A percentile compares a stretch with the other conserved stretches of the same genome.
Evolutionary conservation across 1,140 invertebrate species (phyloP).

Genomic region (Campoletis sonorensis): DNA sequence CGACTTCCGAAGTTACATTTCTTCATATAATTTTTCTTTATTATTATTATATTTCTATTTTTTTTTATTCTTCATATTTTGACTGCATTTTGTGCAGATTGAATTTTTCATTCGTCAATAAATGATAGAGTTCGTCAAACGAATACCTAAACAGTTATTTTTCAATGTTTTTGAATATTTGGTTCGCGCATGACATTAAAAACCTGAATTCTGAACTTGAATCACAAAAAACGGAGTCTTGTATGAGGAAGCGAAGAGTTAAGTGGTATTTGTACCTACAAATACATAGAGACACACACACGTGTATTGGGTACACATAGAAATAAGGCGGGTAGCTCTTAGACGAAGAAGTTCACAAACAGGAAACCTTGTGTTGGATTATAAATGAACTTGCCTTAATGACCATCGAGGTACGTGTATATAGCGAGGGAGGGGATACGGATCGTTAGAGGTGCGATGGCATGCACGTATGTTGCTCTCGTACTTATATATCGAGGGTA

Average conservation of each 20-base stretch:
- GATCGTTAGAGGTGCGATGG: slow-evolving; percentile 61
- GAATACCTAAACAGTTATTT: no score
- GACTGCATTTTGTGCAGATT: no score
- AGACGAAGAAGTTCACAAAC: slow-evolving; percentile 59
- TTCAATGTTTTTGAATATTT: no score
- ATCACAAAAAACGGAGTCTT: no score
- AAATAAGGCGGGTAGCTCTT: slow-evolving; percentile 37
- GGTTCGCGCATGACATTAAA: no score
- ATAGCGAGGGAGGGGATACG: neutral
- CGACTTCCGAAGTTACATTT: no score
- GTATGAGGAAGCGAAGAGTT: neutral
- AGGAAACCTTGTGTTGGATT: slow-evolving; percentile 59
- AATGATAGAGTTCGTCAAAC: no score
- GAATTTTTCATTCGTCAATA: no score
- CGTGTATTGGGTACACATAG: neutral
- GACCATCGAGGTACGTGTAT: slow-evolving; percentile 52
- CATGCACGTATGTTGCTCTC: neutral
- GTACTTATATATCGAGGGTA: neutral
- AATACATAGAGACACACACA: neutral
- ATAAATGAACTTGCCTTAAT: slow-evolving; percentile 66
- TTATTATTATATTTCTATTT: no score
- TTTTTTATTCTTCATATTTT: no score
- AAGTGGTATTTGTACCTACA: neutral
- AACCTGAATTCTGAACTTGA: no score
- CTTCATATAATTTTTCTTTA: no score